Evolutionary conservation across 2,797 vertebrate genomes (phyloP), one percentile per base, ranked within the genome.

Genomic region (Cryptoblepharus egeriae): DNA sequence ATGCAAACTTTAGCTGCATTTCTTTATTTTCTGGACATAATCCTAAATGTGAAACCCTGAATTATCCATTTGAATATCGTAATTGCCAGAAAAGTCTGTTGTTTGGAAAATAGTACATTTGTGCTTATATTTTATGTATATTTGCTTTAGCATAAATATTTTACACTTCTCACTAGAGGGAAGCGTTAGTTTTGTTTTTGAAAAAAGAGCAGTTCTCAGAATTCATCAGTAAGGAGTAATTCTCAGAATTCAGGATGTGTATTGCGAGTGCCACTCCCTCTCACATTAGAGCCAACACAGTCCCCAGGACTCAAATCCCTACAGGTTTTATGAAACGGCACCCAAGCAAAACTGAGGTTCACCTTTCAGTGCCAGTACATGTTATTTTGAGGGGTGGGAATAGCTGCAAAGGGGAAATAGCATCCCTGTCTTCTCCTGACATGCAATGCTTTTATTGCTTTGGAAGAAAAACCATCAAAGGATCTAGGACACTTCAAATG

Each of bases 231-330:
- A 79, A 35, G 28, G 61, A 84, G 61, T 39, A 79, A 73, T 84
- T 79, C 76, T 84, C 30, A 84, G 82, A 84, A 84, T 49, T 84
- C 82, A 84, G 82, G 82, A 79, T 79, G 82, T 83, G 58, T 49
- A 39, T 37, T 74, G 24, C 52, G 16, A n/a, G n/a, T n/a, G 45
- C 52, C 76, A n/a, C 70, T 79, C 77, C 82, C 35, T 77, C 60
- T 30, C n/a, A 16, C 30, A n/a, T 28, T 52, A 79, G 70, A 83
- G 76, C 69, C 82, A 82, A 55, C 42, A 28, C 45, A 63, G 74
- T 30, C 35, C 57, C 35, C 52, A 57, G 60, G 81, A 70, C 28
- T 69, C 65, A 2, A 39, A 64, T 80, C 78, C 60, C 37, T 18
- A 64, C 79, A 77, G 58, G 75, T 63, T 76, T 82, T 82, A 70